Base-by-base conservation (phyloP, 64 coral and sea anemone genomes). In the Cladopsammia gracilis region DNA sequence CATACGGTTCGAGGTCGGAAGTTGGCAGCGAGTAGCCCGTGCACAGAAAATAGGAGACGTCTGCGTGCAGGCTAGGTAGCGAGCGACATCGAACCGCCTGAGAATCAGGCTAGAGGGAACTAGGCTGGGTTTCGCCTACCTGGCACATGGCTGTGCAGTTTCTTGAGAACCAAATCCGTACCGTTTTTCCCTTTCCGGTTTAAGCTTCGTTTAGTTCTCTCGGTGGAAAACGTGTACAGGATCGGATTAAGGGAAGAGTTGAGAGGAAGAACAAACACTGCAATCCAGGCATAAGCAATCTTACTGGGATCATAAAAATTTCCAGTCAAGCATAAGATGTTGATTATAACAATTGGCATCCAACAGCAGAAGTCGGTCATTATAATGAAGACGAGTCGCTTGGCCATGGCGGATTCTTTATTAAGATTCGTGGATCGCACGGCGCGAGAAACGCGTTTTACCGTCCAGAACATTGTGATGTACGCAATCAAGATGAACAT, bases 221-320 rank as follows among this genome's bases (percentile, higher is more conserved):
- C 34, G 54, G 85, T 79, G 4, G 88, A 90, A 79, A 90, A 90
- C 16, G 88, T 90, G 24, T 90, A 90, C 58, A 90, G 51, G 26
- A 90, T 42, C 6, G 88, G 88, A n/a, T 90, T 90, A 20, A 90
- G 76, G 10, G 74, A 66, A 43, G 88, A 90, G 56, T 90, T 77
- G 13, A 77, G 51, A 4, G 88, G 85, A n/a, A 87, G 58, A 73
- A 87, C 85, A 57, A 87, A 87, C 47, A 87, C 68, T 1, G 85
- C 85, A 20, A 86, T 86, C 83, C 83, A 86, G 6, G 71, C 83
- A 57, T 86, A 86, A 23, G 64, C 65, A 68, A 74, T 67, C 13
- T 75, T 88, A 0, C 45, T 25, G 52, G 86, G 69, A 47, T 88
- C 86, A 53, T 74, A 15, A n/a, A 73, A 88, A 6, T 48, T 56